Evolutionary conservation across 2,113 vertebrate genomes (phyloP).

Genomic region (Myrmophylax atrothorax): DNA sequence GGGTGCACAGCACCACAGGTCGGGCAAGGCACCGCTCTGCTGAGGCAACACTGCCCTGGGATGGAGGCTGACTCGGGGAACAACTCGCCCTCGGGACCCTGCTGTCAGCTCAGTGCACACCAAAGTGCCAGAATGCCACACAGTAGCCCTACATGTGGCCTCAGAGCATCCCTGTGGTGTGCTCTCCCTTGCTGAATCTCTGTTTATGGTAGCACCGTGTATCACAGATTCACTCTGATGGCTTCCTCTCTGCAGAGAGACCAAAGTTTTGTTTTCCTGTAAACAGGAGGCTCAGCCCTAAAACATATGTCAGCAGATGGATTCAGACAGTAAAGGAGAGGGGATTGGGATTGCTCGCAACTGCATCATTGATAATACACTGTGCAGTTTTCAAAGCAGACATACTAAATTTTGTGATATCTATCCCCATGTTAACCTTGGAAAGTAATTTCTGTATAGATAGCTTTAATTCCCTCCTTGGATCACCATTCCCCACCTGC

Average conservation of each 20-base stretch:
- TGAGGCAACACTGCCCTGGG: accelerated
- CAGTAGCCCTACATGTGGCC: not conserved
- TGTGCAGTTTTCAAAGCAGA: not conserved
- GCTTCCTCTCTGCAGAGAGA: not conserved
- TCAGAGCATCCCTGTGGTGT: not conserved
- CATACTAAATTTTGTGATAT: not conserved
- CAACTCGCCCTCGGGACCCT: too few species aligned
- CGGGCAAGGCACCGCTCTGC: not conserved
- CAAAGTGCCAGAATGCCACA: accelerated
- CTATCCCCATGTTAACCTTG: not conserved
- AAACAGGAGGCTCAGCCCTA: not conserved
- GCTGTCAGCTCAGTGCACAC: not conserved
- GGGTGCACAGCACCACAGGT: accelerated
- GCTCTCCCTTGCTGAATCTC: not conserved
- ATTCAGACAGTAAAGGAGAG: not conserved
- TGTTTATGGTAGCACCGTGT: not conserved
- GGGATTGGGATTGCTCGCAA: not conserved
- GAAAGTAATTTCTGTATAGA: not conserved
- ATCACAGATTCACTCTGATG: not conserved
- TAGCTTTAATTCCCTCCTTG: not conserved
- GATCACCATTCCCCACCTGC: not conserved
- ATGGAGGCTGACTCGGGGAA: not conserved
- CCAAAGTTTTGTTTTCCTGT: not conserved
- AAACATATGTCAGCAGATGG: accelerated
- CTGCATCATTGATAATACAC: not conserved